These are phyloP conservation scores for Meteorus colon DNA, from an alignment of 2,888 invertebrate genomes.

Conservation along the genomic window DNA sequence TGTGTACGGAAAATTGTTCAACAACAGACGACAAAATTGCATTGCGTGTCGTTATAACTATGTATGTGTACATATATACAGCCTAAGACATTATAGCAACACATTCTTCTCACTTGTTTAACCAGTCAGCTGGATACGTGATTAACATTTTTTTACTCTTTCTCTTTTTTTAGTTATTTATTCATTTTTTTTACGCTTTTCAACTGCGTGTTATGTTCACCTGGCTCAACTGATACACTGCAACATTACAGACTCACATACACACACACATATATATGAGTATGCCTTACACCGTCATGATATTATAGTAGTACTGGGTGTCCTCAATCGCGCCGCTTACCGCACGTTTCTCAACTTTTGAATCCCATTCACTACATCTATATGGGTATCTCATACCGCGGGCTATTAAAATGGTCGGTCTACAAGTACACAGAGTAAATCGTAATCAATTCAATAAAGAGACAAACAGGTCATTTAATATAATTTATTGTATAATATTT, in stretches of 20 bases:
- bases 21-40: constrained; percentile 4
- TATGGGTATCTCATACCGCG: neutral
- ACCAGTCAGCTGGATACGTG: constrained; percentile 19
- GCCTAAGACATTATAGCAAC: constrained; percentile 3
- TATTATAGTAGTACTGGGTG: constrained; percentile 2
- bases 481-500: neutral
- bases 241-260: neutral
- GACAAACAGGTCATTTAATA: neutral
- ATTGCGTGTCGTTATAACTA: constrained; percentile 16
- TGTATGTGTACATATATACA: neutral
- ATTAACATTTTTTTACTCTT: constrained; percentile 23
- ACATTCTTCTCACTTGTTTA: constrained; percentile 36
- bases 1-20: constrained; percentile 17
- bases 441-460: neutral
- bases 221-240: neutral
- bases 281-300: neutral
- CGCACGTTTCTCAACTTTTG: constrained; percentile 30
- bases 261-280: neutral
- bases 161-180: constrained; percentile 13
- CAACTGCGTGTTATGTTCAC: constrained; percentile 20
- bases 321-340: constrained; percentile 18
- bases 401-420: neutral
- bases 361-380: constrained; percentile 10
- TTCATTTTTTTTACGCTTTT: neutral
- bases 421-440: neutral